Base-by-base conservation (phyloP, 2,888 invertebrate species). In the Lasius fuliginosus region DNA sequence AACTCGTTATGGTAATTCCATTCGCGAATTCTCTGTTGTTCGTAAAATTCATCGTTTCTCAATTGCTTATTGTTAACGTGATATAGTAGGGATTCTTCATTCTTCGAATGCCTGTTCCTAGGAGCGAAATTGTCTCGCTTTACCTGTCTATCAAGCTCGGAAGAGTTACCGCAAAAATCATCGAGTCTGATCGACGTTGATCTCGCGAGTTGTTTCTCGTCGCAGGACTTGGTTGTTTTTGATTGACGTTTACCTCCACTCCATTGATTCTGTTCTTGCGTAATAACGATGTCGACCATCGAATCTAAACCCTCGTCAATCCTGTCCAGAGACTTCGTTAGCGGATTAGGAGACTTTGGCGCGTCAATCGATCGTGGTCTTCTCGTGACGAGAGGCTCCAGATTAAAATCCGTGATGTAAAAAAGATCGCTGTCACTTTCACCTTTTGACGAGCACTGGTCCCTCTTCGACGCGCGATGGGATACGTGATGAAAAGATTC, bases 281-380 rank as follows among this genome's bases (percentile, higher is more conserved):
- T 96, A 86, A 97, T 95, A 0, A 97, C 96, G 56, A 97, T 97
- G 91, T 97, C 97, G 0, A 97, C 96, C 96, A 97, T 96, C 0
- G 97, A 96, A 91, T 97, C 96, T 36, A 98, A 94, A 27, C 97
- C 97, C 93, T 96, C 96, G 92, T 98, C 97, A 62, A 98, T 97
- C 83, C 98, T 96, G 89, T 98, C 98, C 69, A 98, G 94, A 88
- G 98, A 98, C 94, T 98, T 98, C 0, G 97, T 97, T 64, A 97
- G 94, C 74, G 92, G 83, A 73, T 85, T 92, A 0, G 92, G 91
- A 18, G 92, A 89, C 53, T 90, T 90, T 5, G 92, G 87, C 12
- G 87, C 86, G 0, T 91, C 92, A 65, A 90, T 86, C 15, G 92
- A 89, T 46, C 84, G 83, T 33, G 88, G 86, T 67, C 79, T 85